Evolutionary conservation across 1,140 invertebrate genomes (phyloP), one percentile per base, ranked within the genome.

Genomic region (Apocrypta bakeri): DNA sequence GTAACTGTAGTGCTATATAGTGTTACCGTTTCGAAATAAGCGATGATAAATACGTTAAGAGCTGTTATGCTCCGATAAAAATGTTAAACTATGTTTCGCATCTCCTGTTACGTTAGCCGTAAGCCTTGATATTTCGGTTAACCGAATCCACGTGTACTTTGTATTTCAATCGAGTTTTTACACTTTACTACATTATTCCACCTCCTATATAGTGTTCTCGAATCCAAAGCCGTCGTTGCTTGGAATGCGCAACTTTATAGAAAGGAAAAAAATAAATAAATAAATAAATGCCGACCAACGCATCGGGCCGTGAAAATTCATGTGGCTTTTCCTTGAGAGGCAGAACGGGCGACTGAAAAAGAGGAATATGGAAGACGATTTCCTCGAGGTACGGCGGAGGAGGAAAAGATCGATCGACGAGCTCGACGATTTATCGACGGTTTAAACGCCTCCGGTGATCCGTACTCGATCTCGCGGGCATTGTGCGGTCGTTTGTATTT

Each of bases 261-360:
- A n/a, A n/a, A n/a, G n/a, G n/a, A n/a, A n/a, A n/a, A n/a, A n/a
- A n/a, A n/a, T n/a, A n/a, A n/a, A n/a, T n/a, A n/a, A n/a, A n/a
- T n/a, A n/a, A n/a, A n/a, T n/a, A n/a, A n/a, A n/a, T n/a, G n/a
- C n/a, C 9, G 31, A 81, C 21, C 33, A 24, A 27, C 25, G 29
- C 40, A 24, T n/a, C 80, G 24, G 56, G 66, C 56, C 79, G 79
- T 79, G 76, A 83, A 83, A 83, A 83, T 79, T 79, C 82, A 83
- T 79, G 76, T 69, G 64, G 69, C 69, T 83, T 79, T 79, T 74
- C 71, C 61, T 48, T 68, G 48, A 79, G 42, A 68, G 82, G 24
- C 11, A 9, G 61, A 17, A 7, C n/a, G 21, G 24, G 21, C 48
- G 40, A 14, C 6, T 12, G 61, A 81, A 81, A 81, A 81, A 74